phyloP scores from a whole-genome alignment of 2,797 vertebrate species.

The Acanthurus tractus region DNA sequence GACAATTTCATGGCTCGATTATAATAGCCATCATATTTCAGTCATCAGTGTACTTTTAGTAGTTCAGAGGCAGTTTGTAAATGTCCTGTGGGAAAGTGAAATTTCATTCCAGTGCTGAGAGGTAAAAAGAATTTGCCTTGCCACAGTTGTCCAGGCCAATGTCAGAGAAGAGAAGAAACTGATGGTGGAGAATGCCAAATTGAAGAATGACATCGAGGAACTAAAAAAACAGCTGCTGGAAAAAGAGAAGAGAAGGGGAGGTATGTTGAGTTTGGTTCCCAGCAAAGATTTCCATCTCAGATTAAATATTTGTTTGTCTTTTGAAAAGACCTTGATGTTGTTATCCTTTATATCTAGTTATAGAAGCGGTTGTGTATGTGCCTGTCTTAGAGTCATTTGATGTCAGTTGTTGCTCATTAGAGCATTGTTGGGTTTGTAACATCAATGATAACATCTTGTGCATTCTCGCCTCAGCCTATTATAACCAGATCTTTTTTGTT shows the following conservation, averaged over 20 bases:
- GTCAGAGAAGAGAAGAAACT: conserved; percentile 97
- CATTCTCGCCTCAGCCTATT: conserved; percentile 50
- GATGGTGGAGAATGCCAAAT: conserved; percentile 94
- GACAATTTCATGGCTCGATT: conserved; percentile 6
- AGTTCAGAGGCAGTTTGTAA: conserved; percentile 21
- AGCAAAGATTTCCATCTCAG: conserved; percentile 16
- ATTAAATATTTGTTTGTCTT: conserved; percentile 54
- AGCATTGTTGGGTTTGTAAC: conserved; percentile 51
- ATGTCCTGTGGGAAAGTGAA: conserved; percentile 18
- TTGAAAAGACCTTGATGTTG: conserved; percentile 52
- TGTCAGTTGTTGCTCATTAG: conserved; percentile 61
- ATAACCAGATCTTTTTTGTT: conserved; percentile 41
- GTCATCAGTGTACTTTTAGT: background rate
- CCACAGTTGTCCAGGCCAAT: conserved; percentile 92
- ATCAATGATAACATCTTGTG: conserved; percentile 57
- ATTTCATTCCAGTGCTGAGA: conserved; percentile 28
- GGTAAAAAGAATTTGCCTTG: conserved; percentile 41
- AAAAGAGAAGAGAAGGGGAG: conserved; percentile 94
- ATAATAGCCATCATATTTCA: conserved; percentile 4
- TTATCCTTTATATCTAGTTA: conserved; percentile 37
- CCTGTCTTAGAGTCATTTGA: conserved; percentile 38
- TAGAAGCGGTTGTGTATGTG: conserved; percentile 14
- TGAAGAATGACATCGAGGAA: conserved; percentile 96
- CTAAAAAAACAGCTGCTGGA: conserved; percentile 93
- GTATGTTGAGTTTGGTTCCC: conserved; percentile 60